These are phyloP conservation scores for Micromesistius poutassou DNA, from an alignment of 2,797 vertebrate species.

Conservation along the genomic window DNA sequence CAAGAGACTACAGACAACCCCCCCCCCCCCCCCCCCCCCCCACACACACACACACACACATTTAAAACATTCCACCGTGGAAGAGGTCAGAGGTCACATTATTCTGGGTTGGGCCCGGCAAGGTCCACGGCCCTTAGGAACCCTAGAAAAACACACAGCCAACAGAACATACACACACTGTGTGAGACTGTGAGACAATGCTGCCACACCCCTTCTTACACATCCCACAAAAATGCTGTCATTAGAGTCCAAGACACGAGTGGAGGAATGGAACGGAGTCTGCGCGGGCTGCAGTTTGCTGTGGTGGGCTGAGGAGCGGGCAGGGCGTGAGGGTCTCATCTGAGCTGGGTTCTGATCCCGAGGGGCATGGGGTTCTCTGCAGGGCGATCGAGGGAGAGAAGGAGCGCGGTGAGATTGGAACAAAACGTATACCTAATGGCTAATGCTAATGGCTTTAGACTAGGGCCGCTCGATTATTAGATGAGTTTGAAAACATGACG, in stretches of 20 bases:
- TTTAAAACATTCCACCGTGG: constrained; percentile 69
- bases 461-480: too few species aligned
- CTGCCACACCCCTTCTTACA: constrained; percentile 19
- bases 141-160: neutral
- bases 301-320: neutral
- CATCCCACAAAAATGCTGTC: neutral
- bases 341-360: constrained; percentile 76
- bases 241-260: neutral
- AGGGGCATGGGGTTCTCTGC: constrained; percentile 78
- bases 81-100: constrained; percentile 60
- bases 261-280: neutral
- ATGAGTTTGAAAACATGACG: too few species aligned
- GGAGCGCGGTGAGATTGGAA: neutral
- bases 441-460: too few species aligned
- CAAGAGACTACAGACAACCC: neutral
- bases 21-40: too few species aligned
- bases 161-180: neutral
- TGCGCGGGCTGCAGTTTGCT: neutral
- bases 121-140: constrained; percentile 27
- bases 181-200: neutral
- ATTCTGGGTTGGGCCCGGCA: constrained; percentile 40
- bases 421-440: too few species aligned
- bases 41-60: constrained; percentile 44
- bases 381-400: constrained; percentile 19
- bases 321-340: constrained; percentile 56